Conservation (phyloP, 2,888 invertebrate species). For the Lasius platythorax region DNA sequence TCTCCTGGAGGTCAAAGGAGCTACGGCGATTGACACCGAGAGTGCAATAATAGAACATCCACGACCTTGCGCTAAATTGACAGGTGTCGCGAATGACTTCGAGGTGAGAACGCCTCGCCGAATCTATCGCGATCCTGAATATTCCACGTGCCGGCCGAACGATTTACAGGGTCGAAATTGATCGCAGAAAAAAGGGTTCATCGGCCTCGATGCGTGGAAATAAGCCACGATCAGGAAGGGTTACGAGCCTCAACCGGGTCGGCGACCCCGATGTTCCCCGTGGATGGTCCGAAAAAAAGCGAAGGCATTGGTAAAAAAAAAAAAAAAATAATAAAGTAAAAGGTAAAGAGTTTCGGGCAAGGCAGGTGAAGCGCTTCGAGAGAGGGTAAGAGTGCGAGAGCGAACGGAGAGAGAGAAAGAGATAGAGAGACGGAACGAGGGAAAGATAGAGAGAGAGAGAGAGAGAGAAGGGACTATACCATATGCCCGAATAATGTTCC, state of each 20-base stretch:
- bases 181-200: constrained; percentile 65
- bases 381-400: constrained; percentile 56
- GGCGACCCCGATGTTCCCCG: constrained; percentile 74
- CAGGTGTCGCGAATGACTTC: background rate
- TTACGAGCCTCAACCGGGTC: constrained; percentile 74
- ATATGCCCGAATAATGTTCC: constrained; percentile 83
- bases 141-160: constrained; percentile 11
- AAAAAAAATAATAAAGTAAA: constrained; percentile 62
- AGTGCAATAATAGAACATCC: constrained; percentile 1
- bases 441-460: constrained; percentile 24
- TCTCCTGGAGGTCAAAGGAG: background rate
- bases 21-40: background rate
- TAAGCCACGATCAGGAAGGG: constrained; percentile 72
- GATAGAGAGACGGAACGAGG: constrained; percentile 15
- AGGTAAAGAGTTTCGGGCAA: constrained; percentile 75
- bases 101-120: background rate
- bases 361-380: constrained; percentile 80
- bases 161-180: constrained; percentile 36
- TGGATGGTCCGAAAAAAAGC: constrained; percentile 70
- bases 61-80: background rate
- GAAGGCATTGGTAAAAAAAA: constrained; percentile 72
- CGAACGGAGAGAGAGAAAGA: constrained; percentile 10
- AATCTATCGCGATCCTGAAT: constrained; percentile 17
- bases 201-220: constrained; percentile 59
- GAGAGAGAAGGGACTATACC: constrained; percentile 72